phyloP scores from a whole-genome alignment of 1,140 invertebrate genomes.

The Octopus sinensis region DNA sequence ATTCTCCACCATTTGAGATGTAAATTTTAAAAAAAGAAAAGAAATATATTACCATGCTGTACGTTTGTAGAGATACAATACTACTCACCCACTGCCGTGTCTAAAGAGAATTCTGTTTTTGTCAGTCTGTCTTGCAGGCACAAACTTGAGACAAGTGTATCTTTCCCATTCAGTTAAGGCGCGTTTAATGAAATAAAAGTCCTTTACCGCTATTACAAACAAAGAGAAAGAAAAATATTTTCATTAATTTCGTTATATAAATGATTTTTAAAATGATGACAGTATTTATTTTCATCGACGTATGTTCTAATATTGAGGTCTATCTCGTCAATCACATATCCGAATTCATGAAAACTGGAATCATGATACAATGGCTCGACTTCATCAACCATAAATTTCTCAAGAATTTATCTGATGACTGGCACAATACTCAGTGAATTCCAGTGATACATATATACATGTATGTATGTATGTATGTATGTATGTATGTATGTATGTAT shows the following conservation, averaged over 20 bases:
- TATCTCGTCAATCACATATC: background rate
- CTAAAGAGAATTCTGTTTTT: slow-evolving; percentile 42
- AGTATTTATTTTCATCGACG: background rate
- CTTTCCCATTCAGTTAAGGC: slow-evolving; percentile 50
- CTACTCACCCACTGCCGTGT: slow-evolving; percentile 44
- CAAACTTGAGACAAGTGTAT: slow-evolving; percentile 50
- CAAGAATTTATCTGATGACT: too few relatives aligned
- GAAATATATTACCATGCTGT: too few relatives aligned
- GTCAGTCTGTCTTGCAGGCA: slow-evolving; percentile 31
- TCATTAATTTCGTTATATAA: slow-evolving; percentile 4
- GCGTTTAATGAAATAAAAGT: slow-evolving; percentile 41
- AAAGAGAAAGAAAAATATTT: too few relatives aligned
- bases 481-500: too few relatives aligned
- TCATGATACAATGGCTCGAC: too few relatives aligned
- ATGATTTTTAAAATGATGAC: slow-evolving; percentile 14
- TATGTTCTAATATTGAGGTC: background rate
- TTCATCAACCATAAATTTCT: too few relatives aligned
- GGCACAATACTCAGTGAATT: too few relatives aligned
- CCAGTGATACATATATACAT: too few relatives aligned
- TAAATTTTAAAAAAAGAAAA: too few relatives aligned
- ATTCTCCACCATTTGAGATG: too few relatives aligned
- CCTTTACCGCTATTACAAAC: slow-evolving; percentile 35
- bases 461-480: too few relatives aligned
- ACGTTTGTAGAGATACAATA: background rate
- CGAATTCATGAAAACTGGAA: too few relatives aligned